A percentile compares a stretch with the other conserved stretches of the same genome.
Evolutionary conservation across 2,113 vertebrate species (phyloP).

Genomic region (Grus americana): DNA sequence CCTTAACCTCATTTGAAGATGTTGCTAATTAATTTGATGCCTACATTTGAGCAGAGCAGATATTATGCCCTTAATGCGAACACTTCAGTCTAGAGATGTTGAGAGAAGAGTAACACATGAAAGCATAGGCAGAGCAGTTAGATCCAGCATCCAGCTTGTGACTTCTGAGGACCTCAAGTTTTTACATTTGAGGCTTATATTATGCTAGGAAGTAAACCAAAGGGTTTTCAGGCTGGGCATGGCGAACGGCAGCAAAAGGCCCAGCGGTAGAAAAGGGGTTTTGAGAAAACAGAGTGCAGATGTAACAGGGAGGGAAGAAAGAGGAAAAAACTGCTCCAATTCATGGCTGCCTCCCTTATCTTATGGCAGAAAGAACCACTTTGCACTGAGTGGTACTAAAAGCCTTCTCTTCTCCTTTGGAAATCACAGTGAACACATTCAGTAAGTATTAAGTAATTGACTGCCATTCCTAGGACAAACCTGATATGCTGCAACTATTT

Average conservation of each 20-base stretch:
- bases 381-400: neutral
- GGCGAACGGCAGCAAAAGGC: neutral
- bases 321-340: neutral
- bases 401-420: neutral
- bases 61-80: neutral
- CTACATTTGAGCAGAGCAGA: neutral
- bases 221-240: neutral
- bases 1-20: neutral
- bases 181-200: neutral
- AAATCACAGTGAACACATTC: neutral
- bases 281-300: neutral
- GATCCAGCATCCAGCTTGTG: neutral
- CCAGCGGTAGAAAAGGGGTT: neutral
- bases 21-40: neutral
- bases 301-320: neutral
- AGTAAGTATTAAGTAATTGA: neutral
- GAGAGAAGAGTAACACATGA: neutral
- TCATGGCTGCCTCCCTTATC: neutral
- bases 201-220: neutral
- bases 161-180: neutral
- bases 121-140: neutral
- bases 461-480: neutral
- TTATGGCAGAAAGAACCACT: rapidly evolving
- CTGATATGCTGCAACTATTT: neutral
- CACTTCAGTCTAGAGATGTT: neutral